A percentile compares a stretch with the other conserved stretches of the same genome.
phyloP scores from a whole-genome alignment of 2,797 vertebrate species.

The Hafferia zeledoni region DNA sequence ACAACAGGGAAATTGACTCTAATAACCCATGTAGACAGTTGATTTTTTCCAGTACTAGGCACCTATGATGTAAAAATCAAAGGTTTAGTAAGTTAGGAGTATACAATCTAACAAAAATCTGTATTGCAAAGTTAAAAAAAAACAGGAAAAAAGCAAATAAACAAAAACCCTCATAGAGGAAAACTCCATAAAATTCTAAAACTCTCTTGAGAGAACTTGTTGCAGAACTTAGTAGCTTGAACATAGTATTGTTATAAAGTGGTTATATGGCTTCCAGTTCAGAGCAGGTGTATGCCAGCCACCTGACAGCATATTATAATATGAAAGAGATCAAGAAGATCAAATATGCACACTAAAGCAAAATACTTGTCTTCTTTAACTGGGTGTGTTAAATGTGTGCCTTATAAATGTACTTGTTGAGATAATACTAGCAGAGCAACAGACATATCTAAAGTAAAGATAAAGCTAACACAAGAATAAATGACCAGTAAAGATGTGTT shows the following conservation, averaged over 20 bases:
- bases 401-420: not conserved
- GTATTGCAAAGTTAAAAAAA: not conserved
- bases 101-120: not conserved
- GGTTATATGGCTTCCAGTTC: not conserved
- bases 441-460: not conserved
- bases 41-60: not conserved
- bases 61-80: not conserved
- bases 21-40: not conserved
- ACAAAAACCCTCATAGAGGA: not conserved
- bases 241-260: not conserved
- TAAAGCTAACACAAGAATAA: not conserved
- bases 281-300: not conserved
- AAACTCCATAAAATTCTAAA: not conserved
- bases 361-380: not conserved
- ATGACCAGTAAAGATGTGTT: not conserved
- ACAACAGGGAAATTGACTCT: not conserved
- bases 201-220: not conserved
- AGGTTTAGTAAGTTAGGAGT: not conserved
- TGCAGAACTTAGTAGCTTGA: not conserved
- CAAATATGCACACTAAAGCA: not conserved
- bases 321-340: not conserved
- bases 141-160: not conserved
- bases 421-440: not conserved
- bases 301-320: not conserved
- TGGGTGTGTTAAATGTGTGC: not conserved